phyloP scores from a whole-genome alignment of 2,888 invertebrate species.

The Eupeodes luniger region DNA sequence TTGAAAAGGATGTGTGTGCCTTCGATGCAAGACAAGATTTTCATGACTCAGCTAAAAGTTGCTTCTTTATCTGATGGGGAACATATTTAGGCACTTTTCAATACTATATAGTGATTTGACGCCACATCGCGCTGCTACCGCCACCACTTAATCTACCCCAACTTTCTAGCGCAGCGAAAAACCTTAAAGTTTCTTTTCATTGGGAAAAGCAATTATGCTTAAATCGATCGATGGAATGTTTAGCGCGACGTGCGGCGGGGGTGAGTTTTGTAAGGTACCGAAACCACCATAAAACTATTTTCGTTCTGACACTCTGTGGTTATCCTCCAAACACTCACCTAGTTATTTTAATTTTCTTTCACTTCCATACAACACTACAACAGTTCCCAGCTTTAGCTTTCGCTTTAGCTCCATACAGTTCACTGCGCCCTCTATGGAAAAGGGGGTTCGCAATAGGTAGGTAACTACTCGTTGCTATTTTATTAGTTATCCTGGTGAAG shows the following conservation, averaged over 20 bases:
- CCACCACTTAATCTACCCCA: not conserved
- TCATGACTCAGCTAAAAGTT: constrained; percentile 1
- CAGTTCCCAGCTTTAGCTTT: no score
- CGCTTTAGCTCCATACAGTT: no score
- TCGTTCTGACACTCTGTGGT: constrained; percentile 27
- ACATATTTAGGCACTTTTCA: not conserved
- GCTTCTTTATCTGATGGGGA: not conserved
- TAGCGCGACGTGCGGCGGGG: not conserved
- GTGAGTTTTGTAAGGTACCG: not conserved
- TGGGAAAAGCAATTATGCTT: constrained; percentile 48
- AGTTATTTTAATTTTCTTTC: constrained; percentile 58
- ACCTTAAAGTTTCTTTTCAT: not conserved
- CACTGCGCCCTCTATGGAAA: no score
- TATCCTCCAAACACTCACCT: constrained; percentile 34
- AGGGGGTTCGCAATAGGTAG: no score
- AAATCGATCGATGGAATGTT: constrained; percentile 19
- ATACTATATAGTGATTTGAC: no score
- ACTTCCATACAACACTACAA: not conserved
- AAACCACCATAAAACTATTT: constrained; percentile 46
- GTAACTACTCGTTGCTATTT: constrained; percentile 2
- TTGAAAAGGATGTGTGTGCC: not conserved
- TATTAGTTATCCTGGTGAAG: constrained; percentile 40
- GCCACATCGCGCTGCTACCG: not conserved
- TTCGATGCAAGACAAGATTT: not conserved
- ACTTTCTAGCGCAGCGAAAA: constrained; percentile 1